phyloP scores from a whole-genome alignment of 2,113 vertebrate species.

The Pluvialis apricaria region DNA sequence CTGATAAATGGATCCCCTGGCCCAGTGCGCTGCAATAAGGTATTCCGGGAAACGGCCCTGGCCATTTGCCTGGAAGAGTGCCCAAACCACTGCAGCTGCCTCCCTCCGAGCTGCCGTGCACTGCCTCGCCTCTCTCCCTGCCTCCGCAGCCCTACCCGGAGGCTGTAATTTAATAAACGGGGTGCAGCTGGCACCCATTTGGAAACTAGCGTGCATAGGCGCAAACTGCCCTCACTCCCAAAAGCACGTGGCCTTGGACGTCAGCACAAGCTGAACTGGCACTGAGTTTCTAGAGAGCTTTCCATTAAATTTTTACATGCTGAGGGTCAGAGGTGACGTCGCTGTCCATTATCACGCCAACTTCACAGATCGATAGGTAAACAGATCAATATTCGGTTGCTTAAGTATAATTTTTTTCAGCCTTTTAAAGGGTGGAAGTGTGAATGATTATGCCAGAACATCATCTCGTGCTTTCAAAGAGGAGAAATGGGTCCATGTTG shows the following conservation, averaged over 20 bases:
- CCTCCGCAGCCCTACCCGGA: background rate
- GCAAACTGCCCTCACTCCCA: background rate
- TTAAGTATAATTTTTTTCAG: background rate
- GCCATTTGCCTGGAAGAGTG: background rate
- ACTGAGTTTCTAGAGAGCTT: background rate
- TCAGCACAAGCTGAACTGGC: background rate
- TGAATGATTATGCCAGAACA: background rate
- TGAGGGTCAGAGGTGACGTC: background rate
- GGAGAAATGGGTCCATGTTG: background rate
- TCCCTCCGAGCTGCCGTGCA: accelerated
- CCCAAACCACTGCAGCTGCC: accelerated
- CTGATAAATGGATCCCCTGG: background rate
- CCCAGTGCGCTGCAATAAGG: background rate
- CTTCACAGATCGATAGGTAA: background rate
- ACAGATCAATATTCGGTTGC: background rate
- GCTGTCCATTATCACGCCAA: background rate
- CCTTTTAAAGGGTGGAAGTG: background rate
- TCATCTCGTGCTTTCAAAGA: background rate
- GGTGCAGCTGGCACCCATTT: background rate
- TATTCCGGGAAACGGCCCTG: background rate
- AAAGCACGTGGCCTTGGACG: background rate
- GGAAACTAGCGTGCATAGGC: background rate
- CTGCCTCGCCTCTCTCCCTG: background rate
- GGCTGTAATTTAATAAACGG: background rate
- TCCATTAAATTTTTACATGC: background rate